A percentile compares a stretch with the other conserved stretches of the same genome.
Evolutionary conservation across 1,140 invertebrate genomes (phyloP).

Genomic region (Plodia interpunctella): DNA sequence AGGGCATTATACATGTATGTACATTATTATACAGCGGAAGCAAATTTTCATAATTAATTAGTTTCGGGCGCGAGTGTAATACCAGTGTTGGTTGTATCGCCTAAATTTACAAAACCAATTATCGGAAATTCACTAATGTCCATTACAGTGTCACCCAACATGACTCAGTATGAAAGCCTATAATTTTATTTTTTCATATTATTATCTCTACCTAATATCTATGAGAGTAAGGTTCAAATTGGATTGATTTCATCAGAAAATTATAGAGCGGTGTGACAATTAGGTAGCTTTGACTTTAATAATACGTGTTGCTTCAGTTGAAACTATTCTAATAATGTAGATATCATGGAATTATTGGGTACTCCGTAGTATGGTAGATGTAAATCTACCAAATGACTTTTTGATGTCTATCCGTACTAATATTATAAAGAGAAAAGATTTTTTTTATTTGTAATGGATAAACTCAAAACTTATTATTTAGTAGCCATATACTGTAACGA

Average conservation of each 20-base stretch:
- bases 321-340: not conserved
- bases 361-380: too few species aligned
- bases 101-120: not conserved
- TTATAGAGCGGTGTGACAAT: not conserved
- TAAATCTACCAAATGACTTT: too few species aligned
- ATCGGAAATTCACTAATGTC: not conserved
- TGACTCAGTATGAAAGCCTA: not conserved
- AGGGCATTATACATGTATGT: too few species aligned
- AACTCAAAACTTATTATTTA: too few species aligned
- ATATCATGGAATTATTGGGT: too few species aligned
- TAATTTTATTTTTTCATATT: not conserved
- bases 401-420: too few species aligned
- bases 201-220: not conserved
- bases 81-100: not conserved
- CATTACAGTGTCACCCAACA: not conserved
- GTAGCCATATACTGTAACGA: too few species aligned
- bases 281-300: not conserved
- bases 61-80: not conserved
- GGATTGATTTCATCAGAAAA: not conserved
- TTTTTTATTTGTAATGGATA: too few species aligned
- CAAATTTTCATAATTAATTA: too few species aligned
- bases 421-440: too few species aligned
- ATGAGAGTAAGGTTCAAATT: not conserved
- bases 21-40: too few species aligned
- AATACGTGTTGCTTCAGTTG: not conserved